phyloP scores from a whole-genome alignment of 1,140 invertebrate species.

The Amyelois transitella region DNA sequence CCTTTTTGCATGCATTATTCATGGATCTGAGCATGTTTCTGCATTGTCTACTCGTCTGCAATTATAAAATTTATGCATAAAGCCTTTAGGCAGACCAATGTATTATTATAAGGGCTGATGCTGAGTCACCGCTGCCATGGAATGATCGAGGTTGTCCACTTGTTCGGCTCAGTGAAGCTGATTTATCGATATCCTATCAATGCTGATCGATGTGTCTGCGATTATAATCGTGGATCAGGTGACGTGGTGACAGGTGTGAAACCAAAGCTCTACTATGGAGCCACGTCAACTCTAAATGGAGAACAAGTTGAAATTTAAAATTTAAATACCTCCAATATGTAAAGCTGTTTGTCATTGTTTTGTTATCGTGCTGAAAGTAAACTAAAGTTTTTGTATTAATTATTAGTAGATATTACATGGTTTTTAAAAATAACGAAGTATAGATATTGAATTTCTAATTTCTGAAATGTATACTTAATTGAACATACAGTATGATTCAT shows the following conservation, averaged over 20 bases:
- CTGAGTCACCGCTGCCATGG: conserved; percentile 44
- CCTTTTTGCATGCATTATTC: conserved; percentile 59
- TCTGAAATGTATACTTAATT: too few species aligned
- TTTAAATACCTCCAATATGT: background rate
- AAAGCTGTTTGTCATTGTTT: background rate
- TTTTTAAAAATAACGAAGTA: too few species aligned
- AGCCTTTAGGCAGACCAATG: conserved; percentile 59
- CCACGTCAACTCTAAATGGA: background rate
- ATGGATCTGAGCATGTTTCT: conserved; percentile 49
- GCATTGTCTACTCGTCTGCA: conserved; percentile 62
- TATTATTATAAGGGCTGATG: conserved; percentile 28
- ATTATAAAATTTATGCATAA: conserved; percentile 63
- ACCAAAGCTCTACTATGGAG: background rate
- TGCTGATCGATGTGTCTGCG: conserved; percentile 56
- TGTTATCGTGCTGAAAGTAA: background rate
- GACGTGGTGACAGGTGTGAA: conserved; percentile 7
- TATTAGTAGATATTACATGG: too few species aligned
- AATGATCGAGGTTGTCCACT: conserved; percentile 59
- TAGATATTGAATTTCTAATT: too few species aligned
- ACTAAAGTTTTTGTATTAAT: too few species aligned
- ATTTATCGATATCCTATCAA: conserved; percentile 55
- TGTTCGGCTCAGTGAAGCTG: conserved; percentile 51
- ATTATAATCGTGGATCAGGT: conserved; percentile 14
- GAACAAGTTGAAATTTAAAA: background rate
- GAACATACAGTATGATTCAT: too few species aligned